A percentile compares a stretch with the other conserved stretches of the same genome.
Conservation (phyloP, 2,797 vertebrate species). For the Triplophysa yarkandensis region DNA sequence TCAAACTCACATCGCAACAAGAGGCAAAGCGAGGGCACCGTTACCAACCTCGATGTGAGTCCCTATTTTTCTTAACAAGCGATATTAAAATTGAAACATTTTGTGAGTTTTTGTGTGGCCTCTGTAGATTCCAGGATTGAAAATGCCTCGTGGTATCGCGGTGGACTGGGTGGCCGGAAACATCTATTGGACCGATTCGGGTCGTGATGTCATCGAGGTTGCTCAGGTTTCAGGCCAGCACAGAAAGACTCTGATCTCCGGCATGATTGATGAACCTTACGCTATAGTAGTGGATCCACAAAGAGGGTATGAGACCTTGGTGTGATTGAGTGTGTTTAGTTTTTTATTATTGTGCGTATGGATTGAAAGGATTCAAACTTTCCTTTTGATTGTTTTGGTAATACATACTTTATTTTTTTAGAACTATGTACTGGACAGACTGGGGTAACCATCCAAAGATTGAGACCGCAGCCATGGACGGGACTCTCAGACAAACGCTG, state of each 20-base stretch:
- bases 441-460: conserved; percentile 99
- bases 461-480: conserved; percentile 95
- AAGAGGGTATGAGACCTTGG: conserved; percentile 75
- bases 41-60: conserved; percentile 87
- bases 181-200: conserved; percentile 97
- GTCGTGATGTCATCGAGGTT: conserved; percentile 94
- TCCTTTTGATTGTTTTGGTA: background rate
- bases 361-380: too few relatives aligned
- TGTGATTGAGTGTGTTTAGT: background rate
- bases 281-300: conserved; percentile 94
- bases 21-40: conserved; percentile 82
- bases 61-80: background rate
- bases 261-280: conserved; percentile 96
- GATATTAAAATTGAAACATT: background rate
- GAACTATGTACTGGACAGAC: conserved; percentile 98
- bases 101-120: background rate
- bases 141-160: conserved; percentile 94
- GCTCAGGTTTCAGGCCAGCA: conserved; percentile 93
- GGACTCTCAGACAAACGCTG: conserved; percentile 89
- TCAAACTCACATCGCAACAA: conserved; percentile 84
- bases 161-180: conserved; percentile 97
- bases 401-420: conserved; percentile 55
- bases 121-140: conserved; percentile 87
- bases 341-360: too few relatives aligned
- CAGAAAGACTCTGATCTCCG: conserved; percentile 93